These are phyloP conservation scores for Drosophila novamexicana DNA, from an alignment of 1,140 invertebrate genomes.

Conservation along the genomic window DNA sequence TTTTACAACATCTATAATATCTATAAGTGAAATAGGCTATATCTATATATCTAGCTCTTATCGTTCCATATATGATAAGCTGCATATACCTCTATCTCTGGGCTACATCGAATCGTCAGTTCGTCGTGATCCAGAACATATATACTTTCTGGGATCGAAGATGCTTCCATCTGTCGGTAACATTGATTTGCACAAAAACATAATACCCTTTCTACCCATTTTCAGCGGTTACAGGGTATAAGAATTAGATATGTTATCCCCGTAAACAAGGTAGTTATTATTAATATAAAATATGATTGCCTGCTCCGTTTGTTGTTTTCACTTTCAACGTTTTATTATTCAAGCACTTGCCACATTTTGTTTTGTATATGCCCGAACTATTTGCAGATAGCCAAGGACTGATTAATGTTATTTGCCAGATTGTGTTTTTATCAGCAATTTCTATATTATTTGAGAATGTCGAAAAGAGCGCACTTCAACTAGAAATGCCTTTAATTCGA, in stretches of 20 bases:
- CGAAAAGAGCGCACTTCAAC: too few species aligned
- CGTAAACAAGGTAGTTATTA: background rate
- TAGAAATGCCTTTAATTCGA: too few species aligned
- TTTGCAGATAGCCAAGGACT: background rate
- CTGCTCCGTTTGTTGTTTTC: background rate
- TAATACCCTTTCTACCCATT: background rate
- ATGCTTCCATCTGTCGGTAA: background rate
- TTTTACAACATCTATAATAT: too few species aligned
- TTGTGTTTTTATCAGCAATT: constrained; percentile 1
- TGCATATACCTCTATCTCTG: too few species aligned
- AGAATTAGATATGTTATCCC: background rate
- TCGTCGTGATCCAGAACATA: background rate
- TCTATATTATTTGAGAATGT: too few species aligned
- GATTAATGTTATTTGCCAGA: background rate
- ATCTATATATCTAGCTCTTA: too few species aligned
- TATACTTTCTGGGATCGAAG: background rate
- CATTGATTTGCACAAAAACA: background rate
- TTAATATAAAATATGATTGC: constrained; percentile 18
- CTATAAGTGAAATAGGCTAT: too few species aligned
- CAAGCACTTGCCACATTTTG: too few species aligned
- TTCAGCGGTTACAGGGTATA: too few species aligned
- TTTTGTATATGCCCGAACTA: too few species aligned
- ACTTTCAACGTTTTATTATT: too few species aligned
- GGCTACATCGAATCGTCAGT: background rate
- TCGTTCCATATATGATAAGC: too few species aligned